These are phyloP conservation scores for Hemiprocne comata DNA, from an alignment of 2,113 vertebrate species.

Conservation along the genomic window DNA sequence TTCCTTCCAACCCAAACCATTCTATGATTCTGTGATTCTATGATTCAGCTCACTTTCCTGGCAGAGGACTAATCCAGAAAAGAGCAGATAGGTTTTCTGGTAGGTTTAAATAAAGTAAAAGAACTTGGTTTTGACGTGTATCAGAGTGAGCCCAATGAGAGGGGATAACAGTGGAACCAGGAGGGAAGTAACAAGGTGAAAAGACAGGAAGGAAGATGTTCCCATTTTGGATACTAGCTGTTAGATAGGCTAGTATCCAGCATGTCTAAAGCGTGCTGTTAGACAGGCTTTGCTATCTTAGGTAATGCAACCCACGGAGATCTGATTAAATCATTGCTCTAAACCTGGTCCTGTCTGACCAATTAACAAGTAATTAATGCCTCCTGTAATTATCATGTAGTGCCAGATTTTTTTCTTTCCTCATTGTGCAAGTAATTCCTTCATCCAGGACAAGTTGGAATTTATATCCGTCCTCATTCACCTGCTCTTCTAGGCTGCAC, in stretches of 20 bases:
- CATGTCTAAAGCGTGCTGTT: background rate
- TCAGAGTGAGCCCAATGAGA: rapidly evolving
- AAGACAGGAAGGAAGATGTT: background rate
- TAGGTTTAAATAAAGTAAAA: too few species aligned
- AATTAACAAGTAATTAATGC: background rate
- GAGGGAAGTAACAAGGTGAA: background rate
- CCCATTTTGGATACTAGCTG: background rate
- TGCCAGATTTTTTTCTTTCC: background rate
- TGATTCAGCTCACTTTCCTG: too few species aligned
- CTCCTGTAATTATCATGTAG: background rate
- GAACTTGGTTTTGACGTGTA: too few species aligned
- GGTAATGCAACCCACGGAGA: background rate
- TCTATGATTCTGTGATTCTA: too few species aligned
- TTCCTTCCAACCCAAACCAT: too few species aligned
- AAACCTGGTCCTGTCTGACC: background rate
- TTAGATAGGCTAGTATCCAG: too few species aligned
- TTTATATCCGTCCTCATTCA: background rate
- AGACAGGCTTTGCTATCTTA: background rate
- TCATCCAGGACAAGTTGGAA: background rate
- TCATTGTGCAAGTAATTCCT: background rate
- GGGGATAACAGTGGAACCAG: background rate
- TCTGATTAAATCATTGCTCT: background rate
- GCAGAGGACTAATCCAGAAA: too few species aligned
- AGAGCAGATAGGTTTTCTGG: too few species aligned
- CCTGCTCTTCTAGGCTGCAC: background rate